Base-by-base conservation (phyloP, 2,888 invertebrate genomes). In the Drosophila incognita region DNA sequence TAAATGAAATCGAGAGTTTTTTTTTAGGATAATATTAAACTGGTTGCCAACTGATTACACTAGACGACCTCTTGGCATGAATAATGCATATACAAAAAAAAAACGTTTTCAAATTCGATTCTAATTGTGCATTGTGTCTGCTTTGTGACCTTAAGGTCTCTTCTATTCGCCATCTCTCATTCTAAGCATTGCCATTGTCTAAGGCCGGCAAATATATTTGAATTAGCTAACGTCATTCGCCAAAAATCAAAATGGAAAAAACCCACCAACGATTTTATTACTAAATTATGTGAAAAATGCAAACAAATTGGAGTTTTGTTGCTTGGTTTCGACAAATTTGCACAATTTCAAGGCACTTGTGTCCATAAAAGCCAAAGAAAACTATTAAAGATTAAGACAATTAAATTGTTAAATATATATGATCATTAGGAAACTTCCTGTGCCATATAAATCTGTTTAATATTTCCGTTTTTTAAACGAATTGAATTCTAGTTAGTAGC, bases 1-100 rank as follows among this genome's bases (percentile, higher is more conserved):
- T 73, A 87, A 90, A 91, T 80, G 83, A 91, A 90, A 91, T 69
- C 75, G 88, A 89, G 82, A 91, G 91, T 63, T 51, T 49, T 57
- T 57, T 29, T 38, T 2, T 63, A 27, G 27, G 13, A 54, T 57
- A 27, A n/a, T 31, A 24, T 33, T 11, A 13, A 71, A 77, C 67
- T 57, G 63, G 66, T 74, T 74, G 18, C 27, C 33, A 59, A 56
- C 36, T 53, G 68, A 59, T 64, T 64, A 35, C 33, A 36, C 31
- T 15, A 48, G 59, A 38, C 56, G 64, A 65, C 65, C 74, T 68
- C 66, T 59, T 6, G 21, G 33, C 49, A 58, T 75, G 54, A 68
- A 81, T 69, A 82, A 69, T 62, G 65, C 56, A 72, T 72, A 61
- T 59, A 57, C 65, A 61, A 61, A 59, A 67, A 74, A 40, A 52